These are phyloP conservation scores for Stigmatopora argus DNA, from an alignment of 2,113 vertebrate species.

Conservation along the genomic window DNA sequence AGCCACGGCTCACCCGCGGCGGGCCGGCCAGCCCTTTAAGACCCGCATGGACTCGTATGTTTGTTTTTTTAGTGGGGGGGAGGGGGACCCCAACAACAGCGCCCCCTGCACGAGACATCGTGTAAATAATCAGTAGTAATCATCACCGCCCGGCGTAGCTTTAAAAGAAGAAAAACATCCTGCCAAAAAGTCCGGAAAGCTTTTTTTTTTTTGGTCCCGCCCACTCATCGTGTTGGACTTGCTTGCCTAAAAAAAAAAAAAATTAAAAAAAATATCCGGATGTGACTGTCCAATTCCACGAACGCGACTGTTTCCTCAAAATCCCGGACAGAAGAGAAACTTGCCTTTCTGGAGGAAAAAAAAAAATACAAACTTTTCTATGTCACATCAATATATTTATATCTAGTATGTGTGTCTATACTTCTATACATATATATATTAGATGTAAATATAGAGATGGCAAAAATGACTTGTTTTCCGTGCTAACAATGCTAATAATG, in stretches of 20 bases:
- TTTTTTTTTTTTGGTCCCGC: conserved; percentile 4
- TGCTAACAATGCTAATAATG: conserved; percentile 66
- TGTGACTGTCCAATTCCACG: conserved; percentile 41
- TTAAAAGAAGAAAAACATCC: conserved; percentile 50
- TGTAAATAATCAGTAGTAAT: conserved; percentile 51
- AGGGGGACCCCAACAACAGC: conserved; percentile 9
- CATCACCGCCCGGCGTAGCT: conserved; percentile 59
- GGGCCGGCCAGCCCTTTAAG: conserved; percentile 20
- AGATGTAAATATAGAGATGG: conserved; percentile 42
- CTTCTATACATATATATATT: conserved; percentile 26
- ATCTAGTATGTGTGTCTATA: conserved; percentile 17
- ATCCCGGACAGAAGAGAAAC: neutral
- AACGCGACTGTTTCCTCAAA: neutral
- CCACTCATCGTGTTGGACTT: conserved; percentile 3
- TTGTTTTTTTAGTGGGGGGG: neutral
- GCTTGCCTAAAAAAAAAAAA: neutral
- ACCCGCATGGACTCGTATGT: conserved; percentile 20
- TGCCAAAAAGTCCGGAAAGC: conserved; percentile 65
- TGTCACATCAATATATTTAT: conserved; percentile 35
- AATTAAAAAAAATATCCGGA: conserved; percentile 4
- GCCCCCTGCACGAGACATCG: conserved; percentile 31
- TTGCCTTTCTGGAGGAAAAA: neutral
- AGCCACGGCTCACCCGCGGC: conserved; percentile 19
- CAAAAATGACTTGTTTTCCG: conserved; percentile 59
- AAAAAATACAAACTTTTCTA: conserved; percentile 7